phyloP scores from a whole-genome alignment of 1,140 invertebrate species.

The Drosophila oshimai region DNA sequence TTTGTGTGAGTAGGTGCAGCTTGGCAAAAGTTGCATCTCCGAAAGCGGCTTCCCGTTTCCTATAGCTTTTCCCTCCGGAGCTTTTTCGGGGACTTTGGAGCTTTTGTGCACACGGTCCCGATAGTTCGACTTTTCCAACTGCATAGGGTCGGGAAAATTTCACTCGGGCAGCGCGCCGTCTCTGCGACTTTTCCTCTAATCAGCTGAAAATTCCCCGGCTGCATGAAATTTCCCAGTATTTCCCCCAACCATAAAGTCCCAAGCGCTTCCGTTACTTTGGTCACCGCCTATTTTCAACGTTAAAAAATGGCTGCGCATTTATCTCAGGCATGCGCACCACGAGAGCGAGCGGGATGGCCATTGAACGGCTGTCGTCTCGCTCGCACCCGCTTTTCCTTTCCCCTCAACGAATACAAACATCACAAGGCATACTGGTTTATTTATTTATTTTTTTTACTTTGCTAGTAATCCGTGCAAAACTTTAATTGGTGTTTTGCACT shows the following conservation, averaged over 20 bases:
- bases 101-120: conserved; percentile 40
- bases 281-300: conserved; percentile 68
- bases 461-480: conserved; percentile 60
- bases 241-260: conserved; percentile 34
- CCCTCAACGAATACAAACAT: conserved; percentile 20
- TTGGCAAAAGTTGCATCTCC: conserved; percentile 27
- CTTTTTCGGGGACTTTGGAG: conserved; percentile 38
- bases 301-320: conserved; percentile 77
- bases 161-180: conserved; percentile 25
- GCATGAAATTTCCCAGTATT: conserved; percentile 63
- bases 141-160: conserved; percentile 17
- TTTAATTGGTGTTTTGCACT: conserved; percentile 73
- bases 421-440: conserved; percentile 4
- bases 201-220: conserved; percentile 3
- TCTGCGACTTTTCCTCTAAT: conserved; percentile 14
- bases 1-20: conserved; percentile 58
- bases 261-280: conserved; percentile 27
- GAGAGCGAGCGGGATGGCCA: conserved; percentile 17
- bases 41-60: neutral
- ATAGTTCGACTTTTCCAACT: conserved; percentile 29
- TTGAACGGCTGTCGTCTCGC: neutral
- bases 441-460: conserved; percentile 11
- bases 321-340: conserved; percentile 29
- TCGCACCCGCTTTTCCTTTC: conserved; percentile 10
- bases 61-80: conserved; percentile 39